These are phyloP conservation scores for Amia ocellicauda DNA, from an alignment of 2,113 vertebrate genomes.

Conservation along the genomic window DNA sequence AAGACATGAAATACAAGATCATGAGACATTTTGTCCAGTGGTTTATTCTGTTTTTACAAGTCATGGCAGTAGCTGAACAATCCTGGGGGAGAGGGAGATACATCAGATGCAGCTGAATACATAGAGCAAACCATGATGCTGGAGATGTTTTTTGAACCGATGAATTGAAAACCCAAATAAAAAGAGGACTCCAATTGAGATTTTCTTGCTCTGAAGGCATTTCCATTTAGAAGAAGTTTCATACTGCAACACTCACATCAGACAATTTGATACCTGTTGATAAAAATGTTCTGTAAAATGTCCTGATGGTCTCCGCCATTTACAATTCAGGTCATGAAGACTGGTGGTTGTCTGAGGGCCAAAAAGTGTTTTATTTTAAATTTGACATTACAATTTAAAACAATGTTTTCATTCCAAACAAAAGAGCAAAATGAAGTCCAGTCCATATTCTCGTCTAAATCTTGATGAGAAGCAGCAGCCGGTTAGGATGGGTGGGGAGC, in stretches of 20 bases:
- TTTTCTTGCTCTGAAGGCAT: neutral
- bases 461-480: slow-evolving; percentile 40
- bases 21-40: slow-evolving; percentile 15
- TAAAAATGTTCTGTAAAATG: no score
- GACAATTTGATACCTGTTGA: slow-evolving; percentile 9
- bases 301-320: neutral
- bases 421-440: slow-evolving; percentile 39
- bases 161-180: slow-evolving; percentile 14
- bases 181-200: slow-evolving; percentile 24
- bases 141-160: neutral
- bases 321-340: slow-evolving; percentile 14
- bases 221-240: neutral
- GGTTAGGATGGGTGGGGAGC: slow-evolving; percentile 38
- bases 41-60: slow-evolving; percentile 48
- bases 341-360: neutral
- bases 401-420: slow-evolving; percentile 33
- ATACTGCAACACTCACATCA: neutral
- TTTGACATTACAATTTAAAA: slow-evolving; percentile 26
- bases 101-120: slow-evolving; percentile 26
- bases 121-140: neutral
- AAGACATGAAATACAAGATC: neutral
- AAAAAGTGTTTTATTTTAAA: slow-evolving; percentile 10
- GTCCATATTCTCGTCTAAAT: slow-evolving; percentile 31
- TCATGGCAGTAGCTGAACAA: slow-evolving; percentile 23
- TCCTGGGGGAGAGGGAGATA: slow-evolving; percentile 21